These are phyloP conservation scores for Delichon dasypus DNA, from an alignment of 2,797 vertebrate genomes.

Conservation along the genomic window DNA sequence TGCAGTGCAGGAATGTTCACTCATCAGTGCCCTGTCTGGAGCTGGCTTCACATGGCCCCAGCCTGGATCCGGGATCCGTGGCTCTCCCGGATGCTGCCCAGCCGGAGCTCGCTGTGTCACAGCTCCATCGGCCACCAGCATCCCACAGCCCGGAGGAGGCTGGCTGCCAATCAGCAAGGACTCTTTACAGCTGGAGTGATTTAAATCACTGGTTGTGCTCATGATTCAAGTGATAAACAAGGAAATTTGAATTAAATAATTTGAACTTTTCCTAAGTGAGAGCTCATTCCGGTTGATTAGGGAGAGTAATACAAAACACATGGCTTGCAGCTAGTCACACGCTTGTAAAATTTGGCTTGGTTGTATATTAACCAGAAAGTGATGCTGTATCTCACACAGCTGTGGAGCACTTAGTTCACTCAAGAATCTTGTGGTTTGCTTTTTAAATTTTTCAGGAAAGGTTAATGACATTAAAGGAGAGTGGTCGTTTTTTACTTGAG, in stretches of 20 bases:
- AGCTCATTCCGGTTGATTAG: constrained; percentile 14
- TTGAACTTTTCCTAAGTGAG: constrained; percentile 14
- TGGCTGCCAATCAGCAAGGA: neutral
- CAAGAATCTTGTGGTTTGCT: neutral
- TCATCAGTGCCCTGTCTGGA: neutral
- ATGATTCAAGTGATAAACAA: constrained; percentile 17
- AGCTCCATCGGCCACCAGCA: neutral
- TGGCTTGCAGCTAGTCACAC: neutral
- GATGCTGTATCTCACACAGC: neutral
- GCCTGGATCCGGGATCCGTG: accelerated
- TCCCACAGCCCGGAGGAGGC: neutral
- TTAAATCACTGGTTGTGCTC: constrained; percentile 12
- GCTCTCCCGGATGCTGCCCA: neutral
- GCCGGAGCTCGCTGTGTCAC: accelerated
- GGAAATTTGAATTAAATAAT: constrained; percentile 41
- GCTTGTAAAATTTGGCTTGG: neutral
- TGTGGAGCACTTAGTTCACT: neutral
- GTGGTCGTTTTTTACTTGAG: neutral
- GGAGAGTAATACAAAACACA: neutral
- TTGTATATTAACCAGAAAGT: neutral
- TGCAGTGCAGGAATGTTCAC: neutral
- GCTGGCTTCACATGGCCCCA: neutral
- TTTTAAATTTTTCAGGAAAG: neutral
- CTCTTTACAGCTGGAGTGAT: neutral
- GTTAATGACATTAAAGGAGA: neutral